Conservation (phyloP, 2,113 vertebrate genomes). For the Ceratotherium simum region DNA sequence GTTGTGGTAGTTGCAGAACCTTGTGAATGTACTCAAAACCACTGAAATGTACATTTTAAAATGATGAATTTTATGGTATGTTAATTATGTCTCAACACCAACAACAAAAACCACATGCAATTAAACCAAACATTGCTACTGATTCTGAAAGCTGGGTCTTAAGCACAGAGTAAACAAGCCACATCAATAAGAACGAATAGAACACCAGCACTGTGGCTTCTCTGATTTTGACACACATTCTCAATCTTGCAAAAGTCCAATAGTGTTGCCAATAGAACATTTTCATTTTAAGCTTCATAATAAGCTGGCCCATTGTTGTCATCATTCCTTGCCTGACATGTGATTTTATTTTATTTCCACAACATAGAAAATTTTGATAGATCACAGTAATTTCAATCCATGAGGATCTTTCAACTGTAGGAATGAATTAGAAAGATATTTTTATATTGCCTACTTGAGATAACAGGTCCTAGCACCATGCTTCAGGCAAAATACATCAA, state of each 20-base stretch:
- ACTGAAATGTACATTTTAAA: background rate
- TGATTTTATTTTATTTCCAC: constrained; percentile 81
- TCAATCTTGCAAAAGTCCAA: constrained; percentile 53
- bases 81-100: background rate
- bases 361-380: constrained; percentile 70
- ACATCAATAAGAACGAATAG: constrained; percentile 26
- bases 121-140: constrained; percentile 1
- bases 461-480: constrained; percentile 62
- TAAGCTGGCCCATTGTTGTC: constrained; percentile 30
- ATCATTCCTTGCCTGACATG: constrained; percentile 69
- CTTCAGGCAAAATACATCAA: constrained; percentile 67
- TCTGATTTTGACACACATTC: constrained; percentile 2
- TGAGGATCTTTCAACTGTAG: constrained; percentile 72
- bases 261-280: constrained; percentile 26
- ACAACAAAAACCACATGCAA: background rate
- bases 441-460: constrained; percentile 81
- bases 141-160: background rate
- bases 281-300: constrained; percentile 70
- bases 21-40: background rate
- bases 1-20: background rate
- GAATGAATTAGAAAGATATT: constrained; percentile 75
- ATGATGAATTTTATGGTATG: background rate
- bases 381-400: constrained; percentile 77
- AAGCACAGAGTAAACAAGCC: background rate
- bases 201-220: background rate